Base-by-base conservation (phyloP, 2,797 vertebrate genomes). In the Mallotus villosus region DNA sequence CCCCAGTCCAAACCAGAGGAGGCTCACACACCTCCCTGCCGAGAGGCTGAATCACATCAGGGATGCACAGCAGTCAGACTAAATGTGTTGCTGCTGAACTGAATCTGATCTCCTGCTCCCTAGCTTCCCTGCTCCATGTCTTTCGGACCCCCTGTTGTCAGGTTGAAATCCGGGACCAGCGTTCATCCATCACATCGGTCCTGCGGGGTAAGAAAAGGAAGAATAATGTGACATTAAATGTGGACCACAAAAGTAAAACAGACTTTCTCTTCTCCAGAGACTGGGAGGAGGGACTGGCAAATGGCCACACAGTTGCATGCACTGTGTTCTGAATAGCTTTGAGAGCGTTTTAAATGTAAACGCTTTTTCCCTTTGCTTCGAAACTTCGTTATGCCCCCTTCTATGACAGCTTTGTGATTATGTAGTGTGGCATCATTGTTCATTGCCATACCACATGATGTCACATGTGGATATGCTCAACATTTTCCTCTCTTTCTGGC, bases 81-180 rank as follows among this genome's bases (percentile, higher is more conserved):
- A 22, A 41, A 24, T 12, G 58, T 19, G 3, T 59, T 37, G 8
- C 53, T 59, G 27, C 32, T 22, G 55, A 34, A 59, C 67, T 8
- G 32, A 70, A 70, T 24, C 46, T 46, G 58, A 70, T 70, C 57
- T 58, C 37, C 34, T 46, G 32, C 19, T 22, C 67, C 55, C 55
- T 21, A 6, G 58, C 24, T 34, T 27, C 29, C 29, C 19, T 55
- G 19, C 16, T 4, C 29, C 62, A 12, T 37, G 32, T 63, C 29
- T 63, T 32, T 22, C 32, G 21, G 32, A 22, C 19, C n/a, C 62
- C 32, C 19, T 22, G 32, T 63, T 63, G 62, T 63, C 62, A 41
- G n/a, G 0, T 3, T 63, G 62, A 37, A 63, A 41, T 32, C 32
- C 62, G 4, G 62, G 62, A 63, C 62, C 32, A 21, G 29, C 62